Evolutionary conservation across 2,113 vertebrate genomes (phyloP).

Genomic region (Oreochromis aureus): DNA sequence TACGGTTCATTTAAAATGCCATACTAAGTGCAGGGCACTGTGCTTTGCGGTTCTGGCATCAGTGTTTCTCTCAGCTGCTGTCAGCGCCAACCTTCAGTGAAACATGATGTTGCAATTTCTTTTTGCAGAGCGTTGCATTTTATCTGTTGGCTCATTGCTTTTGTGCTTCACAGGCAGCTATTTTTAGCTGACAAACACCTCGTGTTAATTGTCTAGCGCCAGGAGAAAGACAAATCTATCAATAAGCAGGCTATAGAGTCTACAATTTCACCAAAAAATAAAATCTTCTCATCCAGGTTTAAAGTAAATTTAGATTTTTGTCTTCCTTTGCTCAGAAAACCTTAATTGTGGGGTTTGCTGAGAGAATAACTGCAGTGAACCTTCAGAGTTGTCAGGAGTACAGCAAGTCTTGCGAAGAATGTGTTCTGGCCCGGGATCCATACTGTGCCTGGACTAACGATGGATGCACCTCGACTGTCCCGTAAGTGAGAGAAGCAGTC

Average conservation of each 20-base stretch:
- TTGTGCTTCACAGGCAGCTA: not conserved
- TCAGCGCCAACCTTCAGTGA: not conserved
- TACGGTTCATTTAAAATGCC: not conserved
- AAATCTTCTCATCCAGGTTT: not conserved
- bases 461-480: conserved; percentile 50
- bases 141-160: not conserved
- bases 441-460: conserved; percentile 68
- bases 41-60: not conserved
- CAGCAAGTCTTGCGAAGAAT: conserved; percentile 60
- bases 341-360: conserved; percentile 64
- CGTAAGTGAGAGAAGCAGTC: conserved; percentile 28
- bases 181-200: not conserved
- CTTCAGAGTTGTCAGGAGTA: conserved; percentile 66
- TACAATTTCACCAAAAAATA: not conserved
- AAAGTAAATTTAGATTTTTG: not conserved
- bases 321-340: conserved; percentile 54
- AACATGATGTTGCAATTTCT: not conserved
- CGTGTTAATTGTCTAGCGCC: not conserved
- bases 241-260: not conserved
- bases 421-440: conserved; percentile 70
- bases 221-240: not conserved
- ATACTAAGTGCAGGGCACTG: not conserved
- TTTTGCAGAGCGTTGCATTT: not conserved
- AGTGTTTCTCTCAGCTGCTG: not conserved
- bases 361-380: conserved; percentile 55